Base-by-base conservation (phyloP, 2,797 vertebrate species). In the Yasuhikotakia modesta region DNA sequence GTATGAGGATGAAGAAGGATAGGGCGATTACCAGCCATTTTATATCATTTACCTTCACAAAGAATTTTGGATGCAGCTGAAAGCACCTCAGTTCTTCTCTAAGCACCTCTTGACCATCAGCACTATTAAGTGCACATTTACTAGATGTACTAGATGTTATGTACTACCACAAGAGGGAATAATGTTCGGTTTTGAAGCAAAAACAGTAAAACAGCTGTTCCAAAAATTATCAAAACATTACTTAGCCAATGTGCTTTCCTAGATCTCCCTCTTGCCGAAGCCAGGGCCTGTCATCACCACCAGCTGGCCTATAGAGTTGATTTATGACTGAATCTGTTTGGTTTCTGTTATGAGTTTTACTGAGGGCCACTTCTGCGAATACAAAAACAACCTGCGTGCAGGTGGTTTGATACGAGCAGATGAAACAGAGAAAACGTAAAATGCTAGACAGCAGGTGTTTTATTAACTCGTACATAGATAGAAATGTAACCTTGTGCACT, bases 301-400 rank as follows among this genome's bases (percentile, higher is more conserved):
- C 83, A 85, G 79, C 81, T 82, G 78, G 78, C 73, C 67, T 58
- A 30, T 70, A 46, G 48, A 73, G 46, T 66, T 72, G 82, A 84
- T 84, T 81, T 70, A 81, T 79, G 19, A 73, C 71, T 73, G 61
- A 76, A 76, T 75, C 65, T 45, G 55, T 74, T 78, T 58, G 46
- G 46, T 63, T 60, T 53, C 65, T 13, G 48, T 55, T 21, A 27
- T 27, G 13, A 58, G 22, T 30, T 60, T 76, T 76, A 76, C 53
- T 2, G 1, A 22, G 39, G 22, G 24, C 43, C 27, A 16, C 43
- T 76, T 69, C n/a, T 76, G 65, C 65, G 39, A 68, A 8, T 45
- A 48, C 43, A 27, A 27, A 2, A 48, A 58, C 64, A 60, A 67
- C 65, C n/a, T 68, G 53, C 21, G n/a, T 68, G 65, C 52, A 68